A percentile compares a stretch with the other conserved stretches of the same genome.
phyloP scores from a whole-genome alignment of 23 tunicate species.

The Ascidia mentula region DNA sequence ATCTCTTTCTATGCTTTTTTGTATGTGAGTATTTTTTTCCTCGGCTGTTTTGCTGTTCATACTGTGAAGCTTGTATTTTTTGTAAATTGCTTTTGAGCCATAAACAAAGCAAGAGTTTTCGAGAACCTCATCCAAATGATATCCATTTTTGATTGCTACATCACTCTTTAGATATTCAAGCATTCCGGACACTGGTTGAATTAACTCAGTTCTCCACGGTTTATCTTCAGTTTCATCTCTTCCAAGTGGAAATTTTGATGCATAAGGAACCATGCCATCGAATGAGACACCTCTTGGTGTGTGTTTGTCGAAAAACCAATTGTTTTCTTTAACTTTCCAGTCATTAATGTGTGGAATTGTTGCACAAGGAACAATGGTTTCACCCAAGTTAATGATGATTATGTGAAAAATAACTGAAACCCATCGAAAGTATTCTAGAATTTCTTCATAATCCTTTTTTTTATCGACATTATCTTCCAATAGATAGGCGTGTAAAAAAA shows the following conservation, averaged over 20 bases:
- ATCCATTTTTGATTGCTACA: constrained; percentile 16
- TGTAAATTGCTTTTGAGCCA: constrained; percentile 16
- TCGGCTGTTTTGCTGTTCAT: too few species aligned
- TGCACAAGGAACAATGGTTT: constrained; percentile 22
- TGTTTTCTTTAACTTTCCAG: background rate
- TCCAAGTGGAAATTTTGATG: constrained; percentile 51
- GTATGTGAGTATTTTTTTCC: too few species aligned
- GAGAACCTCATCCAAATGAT: constrained; percentile 27
- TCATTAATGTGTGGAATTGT: constrained; percentile 22
- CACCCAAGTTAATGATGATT: constrained; percentile 23
- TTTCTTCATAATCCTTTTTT: constrained; percentile 14
- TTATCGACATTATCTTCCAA: constrained; percentile 35
- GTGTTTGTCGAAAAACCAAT: constrained; percentile 50
- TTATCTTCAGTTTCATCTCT: constrained; percentile 25
- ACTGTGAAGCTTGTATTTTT: too few species aligned
- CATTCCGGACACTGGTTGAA: constrained; percentile 47
- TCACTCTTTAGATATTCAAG: constrained; percentile 13
- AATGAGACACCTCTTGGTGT: constrained; percentile 46
- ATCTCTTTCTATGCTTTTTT: too few species aligned
- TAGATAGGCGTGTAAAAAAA: constrained; percentile 27
- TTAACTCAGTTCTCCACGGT: constrained; percentile 32
- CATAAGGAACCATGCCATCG: constrained; percentile 47
- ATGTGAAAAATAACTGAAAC: constrained; percentile 32
- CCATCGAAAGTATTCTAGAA: constrained; percentile 59
- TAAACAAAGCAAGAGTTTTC: constrained; percentile 25